phyloP scores from a whole-genome alignment of 2,888 invertebrate genomes.

The Gymnosoma rotundatum region DNA sequence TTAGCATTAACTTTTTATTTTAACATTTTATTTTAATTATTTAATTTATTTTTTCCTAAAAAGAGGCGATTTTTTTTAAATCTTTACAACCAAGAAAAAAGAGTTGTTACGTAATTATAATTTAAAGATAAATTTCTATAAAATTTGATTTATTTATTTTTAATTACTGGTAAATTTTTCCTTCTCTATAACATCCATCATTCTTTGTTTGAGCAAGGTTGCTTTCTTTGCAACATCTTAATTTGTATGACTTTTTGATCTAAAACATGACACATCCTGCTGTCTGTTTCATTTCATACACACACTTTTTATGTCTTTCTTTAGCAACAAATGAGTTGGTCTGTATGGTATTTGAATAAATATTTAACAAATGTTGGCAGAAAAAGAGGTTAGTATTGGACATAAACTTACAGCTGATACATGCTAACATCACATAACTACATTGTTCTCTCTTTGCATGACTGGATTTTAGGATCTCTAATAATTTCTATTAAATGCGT shows the following conservation, averaged over 20 bases:
- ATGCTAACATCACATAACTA: conserved; percentile 54
- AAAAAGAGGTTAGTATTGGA: background rate
- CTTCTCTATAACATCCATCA: background rate
- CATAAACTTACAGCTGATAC: conserved; percentile 14
- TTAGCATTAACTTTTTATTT: no score
- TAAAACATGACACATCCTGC: conserved; percentile 60
- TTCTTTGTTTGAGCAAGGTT: background rate
- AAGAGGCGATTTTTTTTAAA: no score
- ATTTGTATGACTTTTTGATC: conserved; percentile 59
- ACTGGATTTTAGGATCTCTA: conserved; percentile 56
- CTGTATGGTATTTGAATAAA: background rate
- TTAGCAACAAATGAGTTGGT: conserved; percentile 50
- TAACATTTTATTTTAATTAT: no score
- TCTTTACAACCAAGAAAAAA: no score
- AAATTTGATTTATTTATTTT: conserved; percentile 11
- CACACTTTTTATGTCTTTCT: background rate
- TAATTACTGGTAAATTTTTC: background rate
- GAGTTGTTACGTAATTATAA: no score
- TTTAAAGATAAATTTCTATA: background rate
- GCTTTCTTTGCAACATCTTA: conserved; percentile 47
- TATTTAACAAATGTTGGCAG: conserved; percentile 1
- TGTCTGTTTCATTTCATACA: conserved; percentile 16
- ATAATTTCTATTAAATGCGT: conserved; percentile 57
- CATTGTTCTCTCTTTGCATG: conserved; percentile 63
- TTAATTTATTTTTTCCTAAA: no score